Percentiles rank a stretch among this genome's conserved stretches.
phyloP scores from a whole-genome alignment of 2,797 vertebrate genomes.

The Phoebastria nigripes region DNA sequence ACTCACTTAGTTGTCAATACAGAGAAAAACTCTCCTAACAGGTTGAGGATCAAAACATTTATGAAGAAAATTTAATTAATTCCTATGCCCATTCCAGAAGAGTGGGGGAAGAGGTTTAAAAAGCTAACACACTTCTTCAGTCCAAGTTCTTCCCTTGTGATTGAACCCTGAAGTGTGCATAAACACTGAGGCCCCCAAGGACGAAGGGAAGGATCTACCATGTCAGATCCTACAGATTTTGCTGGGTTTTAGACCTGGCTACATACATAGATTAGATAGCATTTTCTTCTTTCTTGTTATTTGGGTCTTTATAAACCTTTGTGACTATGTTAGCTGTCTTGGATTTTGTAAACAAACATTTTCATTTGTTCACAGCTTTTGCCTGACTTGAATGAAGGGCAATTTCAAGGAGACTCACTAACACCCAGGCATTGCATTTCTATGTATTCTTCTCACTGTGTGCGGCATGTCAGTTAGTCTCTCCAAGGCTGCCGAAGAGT shows the following conservation, averaged over 20 bases:
- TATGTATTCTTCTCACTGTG: fast-evolving
- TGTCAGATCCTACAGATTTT: background rate
- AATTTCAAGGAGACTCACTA: background rate
- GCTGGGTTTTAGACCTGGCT: background rate
- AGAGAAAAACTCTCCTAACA: background rate
- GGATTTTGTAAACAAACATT: background rate
- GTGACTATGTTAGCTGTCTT: background rate
- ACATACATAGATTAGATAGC: background rate
- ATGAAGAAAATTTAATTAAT: fast-evolving
- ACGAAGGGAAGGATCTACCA: background rate
- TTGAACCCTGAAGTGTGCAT: background rate
- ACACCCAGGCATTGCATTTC: background rate
- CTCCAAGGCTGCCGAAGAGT: background rate
- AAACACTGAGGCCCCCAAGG: background rate
- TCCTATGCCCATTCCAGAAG: background rate
- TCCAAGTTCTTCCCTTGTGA: background rate
- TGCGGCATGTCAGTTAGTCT: background rate
- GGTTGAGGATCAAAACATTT: background rate
- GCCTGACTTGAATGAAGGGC: background rate
- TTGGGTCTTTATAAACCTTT: background rate
- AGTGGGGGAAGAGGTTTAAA: background rate
- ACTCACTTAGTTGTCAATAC: background rate
- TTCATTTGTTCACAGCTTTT: background rate
- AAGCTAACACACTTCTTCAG: background rate
- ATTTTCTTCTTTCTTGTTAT: background rate